Evolutionary conservation across 2,888 invertebrate genomes (phyloP).

Genomic region (Melolontha melolontha): DNA sequence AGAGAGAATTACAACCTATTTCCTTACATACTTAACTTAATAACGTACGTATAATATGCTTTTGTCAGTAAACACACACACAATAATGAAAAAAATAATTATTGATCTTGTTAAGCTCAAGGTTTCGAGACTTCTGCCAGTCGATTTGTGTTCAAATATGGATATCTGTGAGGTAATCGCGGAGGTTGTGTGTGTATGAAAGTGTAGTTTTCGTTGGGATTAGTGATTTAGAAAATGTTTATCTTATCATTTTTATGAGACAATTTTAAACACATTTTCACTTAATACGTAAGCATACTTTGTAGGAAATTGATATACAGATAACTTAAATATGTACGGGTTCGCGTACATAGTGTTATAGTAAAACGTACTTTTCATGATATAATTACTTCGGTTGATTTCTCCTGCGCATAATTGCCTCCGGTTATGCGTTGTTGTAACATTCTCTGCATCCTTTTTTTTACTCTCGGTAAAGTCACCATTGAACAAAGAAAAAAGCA

Average conservation of each 20-base stretch:
- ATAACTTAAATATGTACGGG: too few species aligned
- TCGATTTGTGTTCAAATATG: background rate
- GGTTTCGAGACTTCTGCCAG: background rate
- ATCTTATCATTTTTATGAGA: too few species aligned
- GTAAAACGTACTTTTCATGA: slow-evolving; percentile 9
- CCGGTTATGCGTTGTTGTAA: slow-evolving; percentile 4
- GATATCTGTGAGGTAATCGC: background rate
- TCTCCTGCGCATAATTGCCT: slow-evolving; percentile 15
- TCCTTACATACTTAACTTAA: too few species aligned
- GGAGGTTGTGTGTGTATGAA: background rate
- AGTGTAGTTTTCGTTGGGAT: background rate
- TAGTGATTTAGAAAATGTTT: too few species aligned
- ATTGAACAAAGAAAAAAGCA: background rate
- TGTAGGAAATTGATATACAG: too few species aligned
- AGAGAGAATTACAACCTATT: too few species aligned
- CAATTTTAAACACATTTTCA: too few species aligned
- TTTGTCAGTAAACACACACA: background rate
- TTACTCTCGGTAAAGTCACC: background rate
- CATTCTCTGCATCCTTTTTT: slow-evolving; percentile 8
- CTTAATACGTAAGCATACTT: too few species aligned
- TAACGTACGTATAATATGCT: too few species aligned
- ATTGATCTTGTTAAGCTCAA: slow-evolving; percentile 20
- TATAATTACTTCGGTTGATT: slow-evolving; percentile 19
- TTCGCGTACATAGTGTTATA: too few species aligned
- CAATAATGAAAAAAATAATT: slow-evolving; percentile 11